Base-by-base conservation (phyloP, 2,113 vertebrate genomes). In the Toxotes jaculatrix region DNA sequence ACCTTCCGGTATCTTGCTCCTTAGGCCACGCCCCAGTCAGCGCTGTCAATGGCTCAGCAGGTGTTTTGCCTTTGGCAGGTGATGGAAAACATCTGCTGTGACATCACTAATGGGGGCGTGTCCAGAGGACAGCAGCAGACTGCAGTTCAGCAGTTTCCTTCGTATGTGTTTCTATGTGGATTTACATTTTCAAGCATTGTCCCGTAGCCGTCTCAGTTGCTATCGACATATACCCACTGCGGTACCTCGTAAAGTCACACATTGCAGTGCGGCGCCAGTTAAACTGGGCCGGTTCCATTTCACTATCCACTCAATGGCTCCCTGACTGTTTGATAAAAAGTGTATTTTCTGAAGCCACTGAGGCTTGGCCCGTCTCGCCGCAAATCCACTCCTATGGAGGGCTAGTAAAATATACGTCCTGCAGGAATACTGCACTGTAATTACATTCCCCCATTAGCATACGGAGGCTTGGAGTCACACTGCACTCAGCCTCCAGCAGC, bases 391-490 rank as follows among this genome's bases (percentile, higher is more conserved):
- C 78, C 81, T 84, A 85, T 84, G 81, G 85, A 83, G 74, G 80
- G 65, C 86, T 49, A 27, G 84, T 89, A 78, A 93, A 91, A 91
- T 90, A 86, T 91, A 88, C 83, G 77, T 93, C 90, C 91, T 90
- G 80, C 82, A 93, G 93, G 90, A 91, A 92, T 90, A 89, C 85
- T 83, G 89, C 88, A 73, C 87, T 90, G 90, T 92, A 94, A 94
- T 94, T 93, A 93, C 91, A 90, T 89, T 92, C 84, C 64, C n/a
- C 77, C 64, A 93, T 93, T 92, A 92, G 91, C 92, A 90, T 93
- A 92, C 81, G 84, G 91, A 88, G 85, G 91, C 90, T 91, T 57
- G 71, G 87, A 90, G 89, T 89, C 91, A 79, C 88, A 80, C 80
- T 77, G 90, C 86, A 79, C 89, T 90, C 90, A 87, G 89, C 92